Conservation (phyloP, 2,888 invertebrate genomes). For the Lithophane socia region DNA sequence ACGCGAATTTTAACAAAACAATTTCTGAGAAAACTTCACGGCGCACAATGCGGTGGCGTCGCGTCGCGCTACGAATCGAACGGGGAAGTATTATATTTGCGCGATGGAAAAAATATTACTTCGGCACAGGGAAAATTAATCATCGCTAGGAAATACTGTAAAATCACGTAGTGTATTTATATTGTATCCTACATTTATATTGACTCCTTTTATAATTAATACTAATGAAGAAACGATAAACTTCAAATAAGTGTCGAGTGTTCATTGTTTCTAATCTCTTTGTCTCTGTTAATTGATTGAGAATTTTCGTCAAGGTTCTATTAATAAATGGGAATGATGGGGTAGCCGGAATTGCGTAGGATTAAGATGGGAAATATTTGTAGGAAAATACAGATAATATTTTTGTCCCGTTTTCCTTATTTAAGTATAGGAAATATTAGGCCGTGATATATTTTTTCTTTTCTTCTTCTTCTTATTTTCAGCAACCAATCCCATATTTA, state of each 20-base stretch:
- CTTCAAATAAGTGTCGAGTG: not conserved
- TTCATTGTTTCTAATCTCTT: conserved; percentile 25
- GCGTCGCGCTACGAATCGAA: no score
- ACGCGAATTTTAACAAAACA: no score
- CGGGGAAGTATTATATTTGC: not conserved
- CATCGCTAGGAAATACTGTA: not conserved
- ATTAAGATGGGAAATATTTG: conserved; percentile 27
- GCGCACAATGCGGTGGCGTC: no score
- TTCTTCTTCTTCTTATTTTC: no score
- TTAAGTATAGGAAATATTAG: conserved; percentile 2
- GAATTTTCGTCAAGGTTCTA: conserved; percentile 3
- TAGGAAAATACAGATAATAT: not conserved
- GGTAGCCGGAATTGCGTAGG: conserved; percentile 2
- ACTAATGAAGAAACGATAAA: conserved; percentile 21
- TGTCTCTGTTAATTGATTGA: conserved; percentile 9
- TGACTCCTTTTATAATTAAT: conserved; percentile 2
- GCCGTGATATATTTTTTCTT: not conserved
- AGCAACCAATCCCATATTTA: not conserved
- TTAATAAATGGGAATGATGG: conserved; percentile 6
- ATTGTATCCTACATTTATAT: conserved; percentile 7
- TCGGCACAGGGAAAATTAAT: not conserved
- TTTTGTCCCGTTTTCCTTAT: conserved; percentile 32
- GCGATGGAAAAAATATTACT: not conserved
- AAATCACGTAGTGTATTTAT: not conserved
- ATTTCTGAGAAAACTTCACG: no score